Conservation (phyloP, 2,797 vertebrate species). For the Chelmon rostratus region DNA sequence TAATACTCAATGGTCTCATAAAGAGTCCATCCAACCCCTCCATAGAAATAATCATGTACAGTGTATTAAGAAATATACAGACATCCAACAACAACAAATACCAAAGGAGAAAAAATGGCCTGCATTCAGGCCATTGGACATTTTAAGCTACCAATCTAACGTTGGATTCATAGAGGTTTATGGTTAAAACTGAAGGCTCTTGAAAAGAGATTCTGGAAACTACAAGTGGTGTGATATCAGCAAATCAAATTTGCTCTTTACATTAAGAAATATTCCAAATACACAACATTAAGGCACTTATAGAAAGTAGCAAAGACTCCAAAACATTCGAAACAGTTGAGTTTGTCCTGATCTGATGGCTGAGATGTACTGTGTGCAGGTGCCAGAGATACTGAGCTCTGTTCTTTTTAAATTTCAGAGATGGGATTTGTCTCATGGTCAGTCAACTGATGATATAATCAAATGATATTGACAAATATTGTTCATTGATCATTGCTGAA, state of each 20-base stretch:
- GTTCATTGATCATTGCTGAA: slow-evolving; percentile 53
- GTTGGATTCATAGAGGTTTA: slow-evolving; percentile 66
- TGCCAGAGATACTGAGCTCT: slow-evolving; percentile 53
- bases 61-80: slow-evolving; percentile 66
- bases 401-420: slow-evolving; percentile 16
- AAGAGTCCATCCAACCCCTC: slow-evolving; percentile 76
- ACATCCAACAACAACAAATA: slow-evolving; percentile 75
- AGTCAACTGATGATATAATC: slow-evolving; percentile 30
- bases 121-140: slow-evolving; percentile 66
- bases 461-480: slow-evolving; percentile 37
- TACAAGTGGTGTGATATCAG: slow-evolving; percentile 42
- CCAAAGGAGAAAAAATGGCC: slow-evolving; percentile 79
- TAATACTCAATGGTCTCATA: slow-evolving; percentile 74
- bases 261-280: slow-evolving; percentile 63
- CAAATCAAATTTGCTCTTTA: slow-evolving; percentile 53
- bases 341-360: slow-evolving; percentile 41
- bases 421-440: slow-evolving; percentile 40
- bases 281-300: slow-evolving; percentile 56
- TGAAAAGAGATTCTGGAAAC: slow-evolving; percentile 68
- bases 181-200: slow-evolving; percentile 68
- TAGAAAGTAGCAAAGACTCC: slow-evolving; percentile 52
- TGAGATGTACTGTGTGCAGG: slow-evolving; percentile 47
- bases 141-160: slow-evolving; percentile 74
- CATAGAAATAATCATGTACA: slow-evolving; percentile 71
- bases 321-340: slow-evolving; percentile 33